Base-by-base conservation (phyloP, 2,888 invertebrate species). In the Eulithis prunata region DNA sequence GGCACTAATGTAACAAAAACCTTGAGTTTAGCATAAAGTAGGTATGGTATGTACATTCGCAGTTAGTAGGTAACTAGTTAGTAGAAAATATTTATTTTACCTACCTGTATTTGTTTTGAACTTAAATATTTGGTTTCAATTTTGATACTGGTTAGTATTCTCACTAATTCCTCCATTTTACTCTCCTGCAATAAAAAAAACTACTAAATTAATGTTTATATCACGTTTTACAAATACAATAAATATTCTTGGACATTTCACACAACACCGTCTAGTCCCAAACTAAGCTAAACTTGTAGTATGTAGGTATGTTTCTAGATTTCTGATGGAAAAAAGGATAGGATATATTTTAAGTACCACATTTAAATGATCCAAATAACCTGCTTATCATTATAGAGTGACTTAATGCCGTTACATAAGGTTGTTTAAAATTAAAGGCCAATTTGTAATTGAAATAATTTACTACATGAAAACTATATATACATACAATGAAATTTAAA, bases 391-490 rank as follows among this genome's bases (percentile, higher is more conserved):
- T 21, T 21, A 21, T 1, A 1, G 2, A 21, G 21, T 21, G 21
- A 21, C 1, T 21, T 1, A 49, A 49, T 21, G 3, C 10, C 21
- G 21, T 21, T 21, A 21, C 21, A 2, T 1, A 3, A 49, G 49
- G 49, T 49, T 47, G 12, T 13, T 13, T 14, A 49, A 62, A 82
- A 84, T 87, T 84, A 85, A 89, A 88, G 85, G 76, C 79, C 80
- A 83, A 77, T 71, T 68, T 63, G 70, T 75, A 74, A 73, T 75
- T 71, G 79, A 82, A 82, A 80, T 82, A 81, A 82, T 88, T 86
- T 90, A 92, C 93, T 93, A 91, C 83, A 86, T 78, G 53, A 67
- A 82, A 81, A 80, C 83, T 83, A 84, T 89, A 89, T 88, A 84
- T 89, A 90, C 88, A 84, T 89, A 90, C 88, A 90, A 81, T 76